Base-by-base conservation (phyloP, 2,797 vertebrate genomes). In the Enteromius radiatus region DNA sequence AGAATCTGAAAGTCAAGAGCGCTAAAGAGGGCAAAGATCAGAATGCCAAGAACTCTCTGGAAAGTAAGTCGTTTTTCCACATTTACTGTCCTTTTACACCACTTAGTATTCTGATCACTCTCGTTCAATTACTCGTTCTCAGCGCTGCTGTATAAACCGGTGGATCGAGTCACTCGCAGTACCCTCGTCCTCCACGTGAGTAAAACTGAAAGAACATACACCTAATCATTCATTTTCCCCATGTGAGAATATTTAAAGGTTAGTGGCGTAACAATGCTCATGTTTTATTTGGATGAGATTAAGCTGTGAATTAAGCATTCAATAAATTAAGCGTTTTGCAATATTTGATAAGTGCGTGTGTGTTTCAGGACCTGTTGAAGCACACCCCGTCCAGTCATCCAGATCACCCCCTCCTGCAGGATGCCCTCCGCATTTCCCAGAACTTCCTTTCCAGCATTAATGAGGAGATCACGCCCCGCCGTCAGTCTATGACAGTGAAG, bases 361-460 rank as follows among this genome's bases (percentile, higher is more conserved):
- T 59, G 49, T 85, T 7, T 89, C 31, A 99, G 98, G 98, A 99
- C 87, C 89, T 99, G 87, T 94, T 99, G 74, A 99, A 99, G 87
- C 98, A 99, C 94, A 99, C 98, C 0, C 98, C 98, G 0, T 86
- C 90, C 80, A 94, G 95, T 89, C 98, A 99, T 90, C 97, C 96
- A 0, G 98, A 99, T 91, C 93, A 97, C 85, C 92, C 96, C 0
- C 94, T 98, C 41, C 95, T 99, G 70, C 98, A 98, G 92, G 98
- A 99, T 0, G 98, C 98, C 4, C 91, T 99, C 78, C 93, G 98
- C 2, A 99, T 99, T 92, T 99, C 98, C 0, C 98, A 99, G 93
- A 99, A 99, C 92, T 99, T 99, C 91, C 91, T 99, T 82, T 99
- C 98, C 86, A 98, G 97, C 92, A 98, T 99, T 93, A 99, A 99